Base-by-base conservation (phyloP, 1,140 invertebrate species). In the Scaptomyza graminum region DNA sequence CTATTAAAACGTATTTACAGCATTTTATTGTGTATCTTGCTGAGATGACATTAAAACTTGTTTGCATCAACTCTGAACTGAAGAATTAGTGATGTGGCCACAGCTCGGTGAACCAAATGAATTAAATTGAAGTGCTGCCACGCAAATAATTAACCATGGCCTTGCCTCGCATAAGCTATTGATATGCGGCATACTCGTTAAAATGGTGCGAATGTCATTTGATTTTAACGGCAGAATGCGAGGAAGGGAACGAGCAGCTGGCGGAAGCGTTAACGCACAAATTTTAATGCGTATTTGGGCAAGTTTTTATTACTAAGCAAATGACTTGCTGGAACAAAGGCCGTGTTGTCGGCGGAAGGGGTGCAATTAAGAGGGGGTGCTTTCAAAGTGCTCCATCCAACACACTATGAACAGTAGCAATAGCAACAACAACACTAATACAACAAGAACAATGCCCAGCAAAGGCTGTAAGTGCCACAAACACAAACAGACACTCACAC, bases 241-340 rank as follows among this genome's bases (percentile, higher is more conserved):
- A 55, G 43, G 12, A 67, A 67, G 56, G 4, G 9, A 28, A 6
- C 25, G 65, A 68, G 68, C 68, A 71, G 68, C 68, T 71, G 68
- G 62, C 68, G 15, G 9, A 22, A 47, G 39, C 51, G 68, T 75
- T 51, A 73, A 76, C 69, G 70, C 56, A 57, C 47, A 71, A 66
- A 66, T 59, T 71, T 71, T 71, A 71, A 71, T 71, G 68, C 54
- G 62, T 71, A 71, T 71, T 71, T 66, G 60, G 60, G 67, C 54
- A 74, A 74, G 70, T 72, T 76, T 76, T 76, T 76, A 76, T 65
- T 63, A 54, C 69, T 62, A 76, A 76, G 74, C 67, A 73, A 76
- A 76, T 67, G 62, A 67, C 46, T 67, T 72, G 69, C 31, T 56
- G 62, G 57, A 62, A 67, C 69, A 66, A 56, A 44, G 46, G 52